Base-by-base conservation (phyloP, 1,140 invertebrate genomes). In the Helicoverpa zea region DNA sequence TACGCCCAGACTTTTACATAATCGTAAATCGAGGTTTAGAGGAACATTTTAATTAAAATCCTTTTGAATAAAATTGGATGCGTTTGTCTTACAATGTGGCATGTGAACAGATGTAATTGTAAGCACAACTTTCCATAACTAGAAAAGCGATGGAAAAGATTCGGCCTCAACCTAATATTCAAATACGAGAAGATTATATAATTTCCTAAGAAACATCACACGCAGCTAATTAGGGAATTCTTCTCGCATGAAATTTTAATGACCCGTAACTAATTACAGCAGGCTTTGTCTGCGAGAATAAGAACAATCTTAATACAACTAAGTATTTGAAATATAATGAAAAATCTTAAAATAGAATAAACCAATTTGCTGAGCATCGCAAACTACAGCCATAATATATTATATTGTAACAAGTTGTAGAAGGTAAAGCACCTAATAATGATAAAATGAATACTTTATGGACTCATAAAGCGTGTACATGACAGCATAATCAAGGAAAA, bases 211-310 rank as follows among this genome's bases (percentile, higher is more conserved):
- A 77, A 77, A 63, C 58, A 68, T 70, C 64, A 56, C 76, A 79
- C 30, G 61, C 14, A 18, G 49, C 29, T 79, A 79, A 79, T 79
- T 64, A 79, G 52, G 23, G 59, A 70, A 79, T 70, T 70, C 16
- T 79, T 79, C 76, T 68, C 64, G 63, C 64, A 70, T 79, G 54
- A 68, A 79, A 79, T 79, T 70, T 79, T 79, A 79, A 79, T 79
- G 76, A 79, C 63, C 76, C 76, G 29, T 70, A 58, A 68, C 76
- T 77, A 77, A 77, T 77, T 77, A 68, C 51, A 47, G 13, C 47
- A 58, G 16, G 51, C 49, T 29, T 78, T 68, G 61, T 77, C 75
- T 64, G 10, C 35, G 56, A 73, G 23, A 73, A 56, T 56, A 35
- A 2, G 49, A 56, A 73, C 43, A 73, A 73, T 58, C 52, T 58